Conservation (phyloP, 2,113 vertebrate species). For the Limnothrissa miodon region DNA sequence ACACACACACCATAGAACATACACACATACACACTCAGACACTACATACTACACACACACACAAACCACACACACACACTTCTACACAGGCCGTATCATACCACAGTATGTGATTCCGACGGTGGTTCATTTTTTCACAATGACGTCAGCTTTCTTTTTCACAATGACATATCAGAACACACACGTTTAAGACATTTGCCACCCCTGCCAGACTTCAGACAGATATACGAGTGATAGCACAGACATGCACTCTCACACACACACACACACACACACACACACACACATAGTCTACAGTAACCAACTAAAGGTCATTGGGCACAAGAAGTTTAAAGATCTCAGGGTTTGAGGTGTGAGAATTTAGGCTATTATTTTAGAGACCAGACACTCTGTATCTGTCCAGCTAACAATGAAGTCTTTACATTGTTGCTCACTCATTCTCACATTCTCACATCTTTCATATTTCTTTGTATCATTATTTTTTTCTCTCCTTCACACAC, state of each 20-base stretch:
- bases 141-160: not conserved
- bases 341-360: not conserved
- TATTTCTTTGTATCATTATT: too few relatives aligned
- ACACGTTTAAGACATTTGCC: slow-evolving; percentile 1
- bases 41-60: not conserved
- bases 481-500: not conserved
- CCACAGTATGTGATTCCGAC: not conserved
- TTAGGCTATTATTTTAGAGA: not conserved
- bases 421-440: not conserved
- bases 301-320: not conserved
- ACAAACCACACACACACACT: slow-evolving; percentile 6
- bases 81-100: not conserved
- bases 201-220: not conserved
- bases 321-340: not conserved
- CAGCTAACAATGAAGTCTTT: not conserved
- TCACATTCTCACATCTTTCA: not conserved
- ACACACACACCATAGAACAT: not conserved
- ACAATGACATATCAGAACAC: not conserved
- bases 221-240: not conserved
- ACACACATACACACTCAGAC: slow-evolving; percentile 2
- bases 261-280: slow-evolving; percentile 10
- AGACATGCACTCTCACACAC: not conserved
- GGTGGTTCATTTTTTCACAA: not conserved
- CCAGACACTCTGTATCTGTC: not conserved
- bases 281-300: not conserved